Conservation (phyloP, 1,140 invertebrate genomes). For the Aphidius ervi region DNA sequence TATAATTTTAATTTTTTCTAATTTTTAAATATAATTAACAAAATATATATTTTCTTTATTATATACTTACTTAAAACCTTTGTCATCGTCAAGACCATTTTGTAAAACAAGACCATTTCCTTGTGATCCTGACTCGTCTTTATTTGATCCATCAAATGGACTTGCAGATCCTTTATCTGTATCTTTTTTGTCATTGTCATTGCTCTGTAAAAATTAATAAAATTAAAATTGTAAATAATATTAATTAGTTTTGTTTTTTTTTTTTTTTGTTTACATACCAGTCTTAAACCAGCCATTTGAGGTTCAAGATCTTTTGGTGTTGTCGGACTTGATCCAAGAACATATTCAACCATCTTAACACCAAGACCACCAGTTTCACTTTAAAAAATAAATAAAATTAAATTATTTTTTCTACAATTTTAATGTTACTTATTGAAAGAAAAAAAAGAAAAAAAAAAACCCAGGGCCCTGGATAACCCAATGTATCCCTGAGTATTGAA, state of each 20-base stretch:
- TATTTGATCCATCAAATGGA: conserved; percentile 48
- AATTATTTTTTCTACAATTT: too few species aligned
- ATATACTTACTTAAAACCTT: conserved; percentile 82
- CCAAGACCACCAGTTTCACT: conserved; percentile 77
- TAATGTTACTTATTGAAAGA: too few species aligned
- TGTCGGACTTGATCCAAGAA: conserved; percentile 86
- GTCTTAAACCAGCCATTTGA: conserved; percentile 67
- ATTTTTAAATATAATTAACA: too few species aligned
- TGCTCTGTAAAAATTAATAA: conserved; percentile 35
- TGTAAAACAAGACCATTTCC: conserved; percentile 76
- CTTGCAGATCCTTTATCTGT: conserved; percentile 52
- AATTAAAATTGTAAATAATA: not conserved
- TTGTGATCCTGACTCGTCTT: conserved; percentile 66
- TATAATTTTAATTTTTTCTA: too few species aligned
- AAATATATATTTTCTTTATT: not conserved
- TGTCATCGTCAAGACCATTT: conserved; percentile 76
- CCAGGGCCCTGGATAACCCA: too few species aligned
- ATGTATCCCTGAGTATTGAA: not conserved
- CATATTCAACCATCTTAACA: conserved; percentile 98
- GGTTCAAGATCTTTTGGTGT: conserved; percentile 65
- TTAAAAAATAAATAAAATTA: conserved; percentile 23
- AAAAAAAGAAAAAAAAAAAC: too few species aligned
- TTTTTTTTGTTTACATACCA: conserved; percentile 50
- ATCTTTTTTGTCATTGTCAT: conserved; percentile 53
- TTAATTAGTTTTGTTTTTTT: conserved; percentile 9